Evolutionary conservation across 92 coral and sea anemone genomes (phyloP).

Genomic region (Epizoanthus fatuus): DNA sequence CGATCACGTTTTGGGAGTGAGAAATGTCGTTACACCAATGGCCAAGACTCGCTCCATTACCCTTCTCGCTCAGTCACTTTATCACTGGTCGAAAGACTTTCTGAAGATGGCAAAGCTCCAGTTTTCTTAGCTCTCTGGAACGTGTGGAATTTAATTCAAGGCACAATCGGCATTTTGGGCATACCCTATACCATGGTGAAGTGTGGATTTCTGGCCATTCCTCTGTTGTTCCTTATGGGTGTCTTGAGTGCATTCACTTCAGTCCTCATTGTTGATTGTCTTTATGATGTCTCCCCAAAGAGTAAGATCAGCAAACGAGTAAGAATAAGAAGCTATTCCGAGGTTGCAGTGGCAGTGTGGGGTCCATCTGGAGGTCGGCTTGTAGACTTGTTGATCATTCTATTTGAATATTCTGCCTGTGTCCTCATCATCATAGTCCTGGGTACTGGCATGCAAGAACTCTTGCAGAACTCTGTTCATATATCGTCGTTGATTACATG

Average conservation of each 20-base stretch:
- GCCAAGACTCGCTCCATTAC: neutral
- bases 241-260: conserved; percentile 67
- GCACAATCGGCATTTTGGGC: conserved; percentile 77
- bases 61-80: conserved; percentile 44
- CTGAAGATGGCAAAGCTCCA: conserved; percentile 89
- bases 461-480: conserved; percentile 45
- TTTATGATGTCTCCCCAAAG: conserved; percentile 85
- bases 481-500: conserved; percentile 55
- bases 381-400: conserved; percentile 77
- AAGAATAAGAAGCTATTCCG: conserved; percentile 83
- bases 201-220: conserved; percentile 79
- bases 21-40: conserved; percentile 1
- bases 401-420: conserved; percentile 70
- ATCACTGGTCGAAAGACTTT: conserved; percentile 73
- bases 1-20: neutral
- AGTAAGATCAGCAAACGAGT: conserved; percentile 87
- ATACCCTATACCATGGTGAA: conserved; percentile 79
- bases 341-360: conserved; percentile 85
- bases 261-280: conserved; percentile 73
- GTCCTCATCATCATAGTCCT: conserved; percentile 70
- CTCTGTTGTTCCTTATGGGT: conserved; percentile 69
- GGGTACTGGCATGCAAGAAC: conserved; percentile 66
- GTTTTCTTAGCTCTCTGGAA: conserved; percentile 82
- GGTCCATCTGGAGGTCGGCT: conserved; percentile 86
- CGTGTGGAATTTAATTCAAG: conserved; percentile 80